Conservation (phyloP, 2,113 vertebrate species). For the Tupaia tana region DNA sequence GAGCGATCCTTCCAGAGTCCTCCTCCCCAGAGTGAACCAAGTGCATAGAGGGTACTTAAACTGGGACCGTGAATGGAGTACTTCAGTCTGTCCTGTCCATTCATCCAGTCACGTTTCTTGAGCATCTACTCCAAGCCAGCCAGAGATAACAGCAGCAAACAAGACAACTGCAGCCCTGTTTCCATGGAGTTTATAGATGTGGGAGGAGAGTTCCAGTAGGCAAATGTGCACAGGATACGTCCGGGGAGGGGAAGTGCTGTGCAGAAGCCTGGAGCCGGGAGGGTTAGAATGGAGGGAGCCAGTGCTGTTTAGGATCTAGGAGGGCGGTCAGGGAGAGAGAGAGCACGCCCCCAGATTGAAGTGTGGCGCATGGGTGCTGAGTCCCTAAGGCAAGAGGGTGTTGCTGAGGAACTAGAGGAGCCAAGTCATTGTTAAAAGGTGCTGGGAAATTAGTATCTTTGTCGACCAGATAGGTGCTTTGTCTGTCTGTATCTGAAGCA, state of each 20-base stretch:
- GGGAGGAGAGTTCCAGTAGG: conserved; percentile 33
- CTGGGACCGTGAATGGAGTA: background rate
- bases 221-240: background rate
- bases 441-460: background rate
- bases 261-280: background rate
- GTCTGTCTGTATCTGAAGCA: background rate
- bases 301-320: background rate
- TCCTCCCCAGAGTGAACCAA: background rate
- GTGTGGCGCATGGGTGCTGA: background rate
- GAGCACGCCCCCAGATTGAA: background rate
- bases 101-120: background rate
- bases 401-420: background rate
- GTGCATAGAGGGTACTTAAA: background rate
- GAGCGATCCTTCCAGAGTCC: background rate
- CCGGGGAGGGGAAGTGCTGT: background rate
- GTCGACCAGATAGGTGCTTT: background rate
- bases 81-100: fast-evolving
- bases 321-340: background rate
- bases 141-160: background rate
- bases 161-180: background rate
- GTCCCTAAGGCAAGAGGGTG: background rate
- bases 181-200: conserved; percentile 10
- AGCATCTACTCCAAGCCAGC: background rate
- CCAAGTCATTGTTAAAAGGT: background rate
- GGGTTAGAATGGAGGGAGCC: background rate